Conservation (phyloP, 2,888 invertebrate species). For the Erpobdella octoculata region DNA sequence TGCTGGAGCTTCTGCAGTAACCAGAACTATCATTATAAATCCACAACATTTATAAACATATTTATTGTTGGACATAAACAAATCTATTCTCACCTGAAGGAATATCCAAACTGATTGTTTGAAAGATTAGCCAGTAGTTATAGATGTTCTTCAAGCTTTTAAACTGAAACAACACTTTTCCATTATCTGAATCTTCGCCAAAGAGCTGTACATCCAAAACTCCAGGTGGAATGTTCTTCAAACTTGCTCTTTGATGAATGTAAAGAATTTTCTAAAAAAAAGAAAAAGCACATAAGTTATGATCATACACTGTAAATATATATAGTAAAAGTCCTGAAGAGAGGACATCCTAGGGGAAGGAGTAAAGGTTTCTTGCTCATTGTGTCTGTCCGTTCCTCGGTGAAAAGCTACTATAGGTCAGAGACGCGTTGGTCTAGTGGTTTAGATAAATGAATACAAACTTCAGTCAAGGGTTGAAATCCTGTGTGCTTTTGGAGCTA, state of each 20-base stretch:
- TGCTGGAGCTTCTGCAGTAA: not conserved
- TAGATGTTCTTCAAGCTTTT: conserved; percentile 57
- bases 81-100: conserved; percentile 56
- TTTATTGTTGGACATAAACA: not conserved
- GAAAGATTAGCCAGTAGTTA: conserved; percentile 58
- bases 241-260: conserved; percentile 59
- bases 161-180: conserved; percentile 56
- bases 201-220: conserved; percentile 38
- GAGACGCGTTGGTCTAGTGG: too few relatives aligned
- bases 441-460: too few relatives aligned
- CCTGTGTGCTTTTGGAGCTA: too few relatives aligned
- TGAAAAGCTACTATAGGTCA: conserved; percentile 56
- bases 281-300: too few relatives aligned
- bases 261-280: conserved; percentile 59
- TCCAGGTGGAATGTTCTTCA: conserved; percentile 64
- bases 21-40: not conserved
- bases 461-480: too few relatives aligned
- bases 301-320: too few relatives aligned
- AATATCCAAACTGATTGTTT: conserved; percentile 63
- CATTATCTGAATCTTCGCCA: not conserved
- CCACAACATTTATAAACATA: not conserved
- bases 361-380: not conserved
- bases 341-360: not conserved
- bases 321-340: not conserved
- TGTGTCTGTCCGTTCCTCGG: not conserved